Evolutionary conservation across 2,888 invertebrate genomes (phyloP).

Genomic region (Dusona sp.): DNA sequence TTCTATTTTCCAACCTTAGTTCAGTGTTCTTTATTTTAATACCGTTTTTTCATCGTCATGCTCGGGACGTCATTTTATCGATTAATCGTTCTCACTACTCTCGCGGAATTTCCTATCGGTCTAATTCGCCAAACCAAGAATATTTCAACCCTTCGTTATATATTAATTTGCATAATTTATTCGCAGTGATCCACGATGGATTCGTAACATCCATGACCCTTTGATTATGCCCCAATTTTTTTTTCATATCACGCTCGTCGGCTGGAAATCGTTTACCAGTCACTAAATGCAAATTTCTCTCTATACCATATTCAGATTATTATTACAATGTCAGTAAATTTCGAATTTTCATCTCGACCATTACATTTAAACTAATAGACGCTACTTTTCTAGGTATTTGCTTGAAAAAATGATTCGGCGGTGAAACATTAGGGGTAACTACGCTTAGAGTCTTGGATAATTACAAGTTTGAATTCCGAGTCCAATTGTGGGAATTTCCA

Average conservation of each 20-base stretch:
- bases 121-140: neutral
- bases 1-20: neutral
- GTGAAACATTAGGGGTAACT: neutral
- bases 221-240: neutral
- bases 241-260: conserved; percentile 12
- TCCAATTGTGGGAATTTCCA: neutral
- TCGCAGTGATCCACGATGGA: neutral
- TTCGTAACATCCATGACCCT: neutral
- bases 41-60: neutral
- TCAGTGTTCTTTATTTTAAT: neutral
- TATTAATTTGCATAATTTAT: conserved; percentile 30
- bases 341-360: neutral
- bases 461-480: neutral
- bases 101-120: neutral
- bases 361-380: too few relatives aligned
- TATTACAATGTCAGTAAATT: neutral
- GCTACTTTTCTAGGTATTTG: neutral
- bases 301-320: neutral
- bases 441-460: neutral
- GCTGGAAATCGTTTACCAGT: conserved; percentile 1
- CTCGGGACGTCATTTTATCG: neutral
- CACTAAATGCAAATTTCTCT: conserved; percentile 39
- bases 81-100: conserved; percentile 1
- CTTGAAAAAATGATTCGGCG: neutral
- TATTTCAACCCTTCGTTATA: neutral